Percentiles rank a stretch among this genome's conserved stretches.
Evolutionary conservation across 23 tunicate genomes (phyloP).

Genomic region (Diplosoma virens): DNA sequence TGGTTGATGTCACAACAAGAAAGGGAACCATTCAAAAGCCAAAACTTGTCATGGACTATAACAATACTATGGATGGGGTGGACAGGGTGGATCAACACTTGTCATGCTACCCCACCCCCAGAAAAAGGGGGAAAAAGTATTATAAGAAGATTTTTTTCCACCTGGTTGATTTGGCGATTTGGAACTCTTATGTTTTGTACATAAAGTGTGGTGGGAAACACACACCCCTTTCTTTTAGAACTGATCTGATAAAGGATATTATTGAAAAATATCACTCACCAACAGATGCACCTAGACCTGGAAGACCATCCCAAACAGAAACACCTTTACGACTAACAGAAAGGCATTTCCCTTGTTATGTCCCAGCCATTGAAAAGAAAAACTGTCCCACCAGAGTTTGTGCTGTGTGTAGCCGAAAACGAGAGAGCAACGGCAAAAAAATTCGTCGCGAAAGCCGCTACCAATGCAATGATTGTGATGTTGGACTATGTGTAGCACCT

Average conservation of each 20-base stretch:
- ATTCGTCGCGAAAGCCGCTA: too few species aligned
- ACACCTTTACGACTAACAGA: constrained; percentile 18
- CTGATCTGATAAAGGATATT: constrained; percentile 5
- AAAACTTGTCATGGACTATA: background rate
- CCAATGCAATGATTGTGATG: constrained; percentile 20
- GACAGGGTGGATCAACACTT: constrained; percentile 24
- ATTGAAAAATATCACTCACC: constrained; percentile 23
- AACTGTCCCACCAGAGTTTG: constrained; percentile 4
- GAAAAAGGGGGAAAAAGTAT: constrained; percentile 3
- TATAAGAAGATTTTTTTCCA: constrained; percentile 37
- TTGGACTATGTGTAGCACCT: constrained; percentile 29
- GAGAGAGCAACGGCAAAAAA: constrained; percentile 6
- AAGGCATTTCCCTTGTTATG: constrained; percentile 15
- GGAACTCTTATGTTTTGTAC: constrained; percentile 27
- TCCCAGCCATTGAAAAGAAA: constrained; percentile 18
- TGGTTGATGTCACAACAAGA: constrained; percentile 3
- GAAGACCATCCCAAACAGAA: background rate
- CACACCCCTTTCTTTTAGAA: constrained; percentile 2
- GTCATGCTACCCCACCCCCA: constrained; percentile 6
- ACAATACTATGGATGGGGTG: constrained; percentile 18
- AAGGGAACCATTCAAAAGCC: constrained; percentile 16
- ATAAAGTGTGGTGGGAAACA: constrained; percentile 21
- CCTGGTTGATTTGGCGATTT: constrained; percentile 14
- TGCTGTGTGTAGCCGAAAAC: constrained; percentile 16
- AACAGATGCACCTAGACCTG: constrained; percentile 2